Evolutionary conservation across 2,113 vertebrate species (phyloP), one percentile per base, ranked within the genome.

Genomic region (Microcebus tavaratra): DNA sequence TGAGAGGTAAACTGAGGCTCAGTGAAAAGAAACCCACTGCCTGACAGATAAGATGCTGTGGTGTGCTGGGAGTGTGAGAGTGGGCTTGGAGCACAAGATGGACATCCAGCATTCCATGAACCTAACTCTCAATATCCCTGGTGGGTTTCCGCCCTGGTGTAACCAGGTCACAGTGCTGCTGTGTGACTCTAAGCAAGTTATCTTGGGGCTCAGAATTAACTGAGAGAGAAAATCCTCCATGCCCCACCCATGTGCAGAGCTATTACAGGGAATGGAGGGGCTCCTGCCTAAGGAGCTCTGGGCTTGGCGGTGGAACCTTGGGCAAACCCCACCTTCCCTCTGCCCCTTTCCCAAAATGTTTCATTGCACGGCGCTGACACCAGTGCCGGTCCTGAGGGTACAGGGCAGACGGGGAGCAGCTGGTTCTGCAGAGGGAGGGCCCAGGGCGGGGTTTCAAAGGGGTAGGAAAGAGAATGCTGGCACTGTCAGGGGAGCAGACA

Each of bases 381-480:
- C 39, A 67, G 29, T 36, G 94, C 20, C 55, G 31, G 48, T 96
- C 97, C 90, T 96, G 21, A 67, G 63, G 93, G 95, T 82, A 70
- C 73, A 63, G 48, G 57, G 93, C 90, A 96, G 79, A 94, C 21
- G 70, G 96, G 75, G 85, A 96, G 88, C 97, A 97, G 96, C 97
- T 98, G 98, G 95, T 96, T 85, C 92, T 79, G 36, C 63, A 79
- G 53, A 79, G 95, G 92, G 95, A 90, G 96, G 78, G 57, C 79
- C 21, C 23, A 29, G 91, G 97, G 93, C 5, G 10, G 93, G 59
- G 88, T 91, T 96, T 48, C 87, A 18, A 85, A 50, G 63, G 42
- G 34, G 25, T 31, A 73, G 75, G 59, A 88, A 61, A 53, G 73
- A 89, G 68, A 13, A 72, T 88, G 45, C 82, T 75, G 93, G 83